A percentile compares a stretch with the other conserved stretches of the same genome.
Evolutionary conservation across 1,140 invertebrate species (phyloP).

Genomic region (Polyergus mexicanus): DNA sequence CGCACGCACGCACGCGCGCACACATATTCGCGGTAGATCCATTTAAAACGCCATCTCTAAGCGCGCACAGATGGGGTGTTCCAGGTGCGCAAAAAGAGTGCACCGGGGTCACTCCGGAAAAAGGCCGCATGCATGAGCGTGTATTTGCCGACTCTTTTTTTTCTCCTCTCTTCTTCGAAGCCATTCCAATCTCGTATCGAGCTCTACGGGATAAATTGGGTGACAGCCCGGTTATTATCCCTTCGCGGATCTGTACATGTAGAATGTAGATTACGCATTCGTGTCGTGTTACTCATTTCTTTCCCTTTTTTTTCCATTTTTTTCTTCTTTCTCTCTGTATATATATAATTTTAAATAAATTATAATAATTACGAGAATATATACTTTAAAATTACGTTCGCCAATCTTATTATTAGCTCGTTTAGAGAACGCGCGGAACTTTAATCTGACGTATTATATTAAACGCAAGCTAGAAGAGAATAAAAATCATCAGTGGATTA

Average conservation of each 20-base stretch:
- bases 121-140: slow-evolving; percentile 27
- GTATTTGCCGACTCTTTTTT: slow-evolving; percentile 25
- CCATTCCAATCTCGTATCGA: slow-evolving; percentile 58
- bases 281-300: slow-evolving; percentile 33
- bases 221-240: slow-evolving; percentile 50
- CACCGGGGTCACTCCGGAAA: slow-evolving; percentile 37
- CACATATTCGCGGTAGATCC: slow-evolving; percentile 34
- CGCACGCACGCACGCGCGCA: no score
- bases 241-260: slow-evolving; percentile 31
- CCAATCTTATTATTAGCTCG: no score
- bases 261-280: slow-evolving; percentile 28
- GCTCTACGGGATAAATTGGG: slow-evolving; percentile 60
- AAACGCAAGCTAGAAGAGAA: no score
- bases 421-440: no score
- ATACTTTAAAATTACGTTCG: no score
- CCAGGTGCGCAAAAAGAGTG: slow-evolving; percentile 33
- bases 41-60: slow-evolving; percentile 70
- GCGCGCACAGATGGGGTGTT: slow-evolving; percentile 47
- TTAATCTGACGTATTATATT: no score
- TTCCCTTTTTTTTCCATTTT: background rate
- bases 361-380: no score
- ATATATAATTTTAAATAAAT: no score
- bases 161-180: background rate
- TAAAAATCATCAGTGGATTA: no score
- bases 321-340: background rate